phyloP scores from a whole-genome alignment of 2,113 vertebrate species.

The Zonotrichia leucophrys region DNA sequence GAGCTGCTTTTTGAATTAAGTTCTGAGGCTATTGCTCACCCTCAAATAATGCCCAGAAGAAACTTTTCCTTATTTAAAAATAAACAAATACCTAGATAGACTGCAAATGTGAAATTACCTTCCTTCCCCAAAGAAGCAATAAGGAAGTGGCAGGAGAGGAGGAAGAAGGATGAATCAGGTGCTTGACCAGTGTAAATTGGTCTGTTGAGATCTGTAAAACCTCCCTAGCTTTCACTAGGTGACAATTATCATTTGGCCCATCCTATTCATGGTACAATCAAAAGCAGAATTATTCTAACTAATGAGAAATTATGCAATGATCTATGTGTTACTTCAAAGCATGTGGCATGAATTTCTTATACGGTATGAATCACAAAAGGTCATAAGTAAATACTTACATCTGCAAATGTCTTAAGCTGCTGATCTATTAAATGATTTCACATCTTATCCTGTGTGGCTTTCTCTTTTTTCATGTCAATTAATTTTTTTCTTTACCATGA shows the following conservation, averaged over 20 bases:
- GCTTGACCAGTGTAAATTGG: neutral
- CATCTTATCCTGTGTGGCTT: neutral
- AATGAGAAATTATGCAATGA: neutral
- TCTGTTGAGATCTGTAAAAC: neutral
- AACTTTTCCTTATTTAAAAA: neutral
- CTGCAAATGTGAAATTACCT: neutral
- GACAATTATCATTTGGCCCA: neutral
- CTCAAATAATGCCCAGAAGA: neutral
- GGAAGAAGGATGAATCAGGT: neutral
- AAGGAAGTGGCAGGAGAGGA: neutral
- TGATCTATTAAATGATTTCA: neutral
- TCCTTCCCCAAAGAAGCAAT: neutral
- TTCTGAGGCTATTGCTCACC: conserved; percentile 10
- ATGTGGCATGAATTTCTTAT: neutral
- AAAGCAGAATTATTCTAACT: neutral
- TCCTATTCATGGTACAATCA: neutral
- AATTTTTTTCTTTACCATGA: neutral
- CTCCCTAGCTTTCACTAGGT: neutral
- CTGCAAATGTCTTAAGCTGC: neutral
- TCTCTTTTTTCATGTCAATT: neutral
- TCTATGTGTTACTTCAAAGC: neutral
- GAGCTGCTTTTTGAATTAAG: neutral
- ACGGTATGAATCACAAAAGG: neutral
- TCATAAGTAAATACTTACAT: neutral
- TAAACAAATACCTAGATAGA: neutral